Base-by-base conservation (phyloP, 2,797 vertebrate species). In the Coranthus polyacanthus region DNA sequence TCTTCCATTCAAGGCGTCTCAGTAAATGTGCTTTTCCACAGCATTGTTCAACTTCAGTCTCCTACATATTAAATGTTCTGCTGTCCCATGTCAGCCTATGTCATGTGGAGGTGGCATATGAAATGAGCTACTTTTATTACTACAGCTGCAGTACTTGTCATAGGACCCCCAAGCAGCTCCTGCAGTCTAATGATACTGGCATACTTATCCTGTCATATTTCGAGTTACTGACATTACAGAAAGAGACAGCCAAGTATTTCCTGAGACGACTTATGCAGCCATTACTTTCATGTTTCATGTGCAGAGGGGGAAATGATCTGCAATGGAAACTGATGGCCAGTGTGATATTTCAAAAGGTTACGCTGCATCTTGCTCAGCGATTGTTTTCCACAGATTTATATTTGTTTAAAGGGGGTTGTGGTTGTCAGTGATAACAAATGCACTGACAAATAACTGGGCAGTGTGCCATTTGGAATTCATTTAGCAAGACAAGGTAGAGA, bases 311-410 rank as follows among this genome's bases (percentile, higher is more conserved):
- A n/a, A 73, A 76, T 68, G 45, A 84, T 77, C 82, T 72, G 77
- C 83, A 72, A 36, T 7, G 41, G 75, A 82, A 90, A 88, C 72
- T 66, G 90, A 93, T 86, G 89, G 90, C 84, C 80, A 13, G 38
- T 21, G 26, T 93, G 92, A 92, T 94, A 93, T 94, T 94, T 94
- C 86, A 86, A 94, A 95, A 94, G 93, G 92, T 95, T 93, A 93
- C 58, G 43, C 73, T 61, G 87, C 82, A 62, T 88, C 89, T 90
- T 85, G 89, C 88, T 90, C 88, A 63, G 86, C 75, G 37, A 86
- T 92, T 92, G 90, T 93, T 93, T 92, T 90, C 80, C 50, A 4
- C 62, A 82, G 91, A 88, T 92, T 92, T 93, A 88, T 92, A 92
- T 90, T 93, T 93, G 88, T 90, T 89, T 91, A 89, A 89, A 90